Evolutionary conservation across 2,888 invertebrate species (phyloP).

Genomic region (Ormyrus rosae): DNA sequence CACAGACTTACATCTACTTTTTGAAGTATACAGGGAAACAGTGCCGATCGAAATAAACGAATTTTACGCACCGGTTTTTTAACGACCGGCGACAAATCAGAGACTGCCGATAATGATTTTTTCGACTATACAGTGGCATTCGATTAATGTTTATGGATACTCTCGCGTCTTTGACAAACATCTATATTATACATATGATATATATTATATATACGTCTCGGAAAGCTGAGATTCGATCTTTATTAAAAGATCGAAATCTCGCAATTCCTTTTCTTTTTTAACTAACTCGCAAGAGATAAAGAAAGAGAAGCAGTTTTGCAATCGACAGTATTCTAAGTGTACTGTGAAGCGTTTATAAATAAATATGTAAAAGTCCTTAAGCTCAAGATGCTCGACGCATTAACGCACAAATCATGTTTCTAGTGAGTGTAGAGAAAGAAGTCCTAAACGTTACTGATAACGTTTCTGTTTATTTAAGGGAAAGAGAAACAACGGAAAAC

Average conservation of each 20-base stretch:
- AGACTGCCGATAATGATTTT: constrained; percentile 9
- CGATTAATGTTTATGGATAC: constrained; percentile 6
- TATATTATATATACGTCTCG: constrained; percentile 16
- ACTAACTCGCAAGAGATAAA: constrained; percentile 21
- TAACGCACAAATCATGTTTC: constrained; percentile 34
- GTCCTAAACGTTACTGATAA: no score
- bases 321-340: constrained; percentile 61
- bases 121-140: not conserved
- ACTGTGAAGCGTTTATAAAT: constrained; percentile 53
- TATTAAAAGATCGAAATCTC: not conserved
- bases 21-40: no score
- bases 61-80: not conserved
- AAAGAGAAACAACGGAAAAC: constrained; percentile 8
- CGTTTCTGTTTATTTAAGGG: not conserved
- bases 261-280: constrained; percentile 38
- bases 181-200: constrained; percentile 22
- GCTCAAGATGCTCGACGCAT: constrained; percentile 47
- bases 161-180: constrained; percentile 23
- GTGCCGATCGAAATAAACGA: not conserved
- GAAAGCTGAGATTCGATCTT: constrained; percentile 14
- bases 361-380: constrained; percentile 26
- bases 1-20: not conserved
- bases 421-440: constrained; percentile 28
- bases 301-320: constrained; percentile 55
- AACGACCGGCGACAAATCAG: constrained; percentile 3